Conservation (phyloP, 1,140 invertebrate genomes). For the Amphibalanus amphitrite region DNA sequence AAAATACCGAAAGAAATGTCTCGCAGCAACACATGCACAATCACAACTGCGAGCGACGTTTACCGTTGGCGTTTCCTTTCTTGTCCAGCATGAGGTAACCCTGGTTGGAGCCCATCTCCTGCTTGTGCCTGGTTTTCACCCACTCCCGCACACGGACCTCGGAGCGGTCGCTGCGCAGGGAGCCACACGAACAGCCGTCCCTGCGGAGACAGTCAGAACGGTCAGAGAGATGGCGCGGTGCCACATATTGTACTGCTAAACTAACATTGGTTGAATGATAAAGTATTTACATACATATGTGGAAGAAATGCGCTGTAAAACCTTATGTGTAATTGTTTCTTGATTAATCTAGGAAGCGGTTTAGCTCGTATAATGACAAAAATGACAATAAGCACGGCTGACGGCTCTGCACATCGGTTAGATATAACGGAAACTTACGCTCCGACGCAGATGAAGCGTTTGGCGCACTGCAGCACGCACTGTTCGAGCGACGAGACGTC, state of each 20-base stretch:
- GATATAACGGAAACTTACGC: neutral
- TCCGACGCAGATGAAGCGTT: slow-evolving; percentile 2
- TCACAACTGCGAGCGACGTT: too few species aligned
- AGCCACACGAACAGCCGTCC: neutral
- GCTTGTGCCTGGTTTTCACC: neutral
- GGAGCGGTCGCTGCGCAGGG: neutral
- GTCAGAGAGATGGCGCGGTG: too few species aligned
- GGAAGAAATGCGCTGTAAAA: neutral
- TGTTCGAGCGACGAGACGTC: neutral
- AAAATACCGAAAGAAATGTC: too few species aligned
- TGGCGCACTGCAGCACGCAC: neutral
- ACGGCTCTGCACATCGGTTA: too few species aligned
- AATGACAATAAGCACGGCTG: neutral
- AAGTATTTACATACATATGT: neutral
- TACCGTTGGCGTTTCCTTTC: neutral
- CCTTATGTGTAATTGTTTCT: neutral
- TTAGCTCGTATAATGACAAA: neutral
- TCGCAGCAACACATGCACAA: too few species aligned
- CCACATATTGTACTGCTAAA: too few species aligned
- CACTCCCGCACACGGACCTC: neutral
- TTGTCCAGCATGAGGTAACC: neutral
- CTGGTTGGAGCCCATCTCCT: neutral
- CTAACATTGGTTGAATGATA: neutral
- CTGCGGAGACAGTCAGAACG: neutral
- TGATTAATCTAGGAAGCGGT: neutral